phyloP scores from a whole-genome alignment of 2,797 vertebrate genomes.

The Danio albolineatus region DNA sequence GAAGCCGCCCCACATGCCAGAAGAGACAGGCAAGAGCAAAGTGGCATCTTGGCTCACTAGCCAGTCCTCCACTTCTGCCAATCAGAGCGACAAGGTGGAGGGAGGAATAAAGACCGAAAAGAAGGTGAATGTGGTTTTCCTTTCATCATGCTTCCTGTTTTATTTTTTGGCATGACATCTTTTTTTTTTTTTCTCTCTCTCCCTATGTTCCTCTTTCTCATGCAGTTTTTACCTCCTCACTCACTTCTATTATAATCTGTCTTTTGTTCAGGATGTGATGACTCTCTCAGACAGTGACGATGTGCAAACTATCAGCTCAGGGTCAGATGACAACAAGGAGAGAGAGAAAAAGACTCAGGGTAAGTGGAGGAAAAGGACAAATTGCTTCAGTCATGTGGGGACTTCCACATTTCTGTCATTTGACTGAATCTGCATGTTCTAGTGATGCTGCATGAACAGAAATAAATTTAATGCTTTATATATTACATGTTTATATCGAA shows the following conservation, averaged over 20 bases:
- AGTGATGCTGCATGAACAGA: neutral
- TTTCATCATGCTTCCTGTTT: neutral
- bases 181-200: no score
- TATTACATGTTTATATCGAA: neutral
- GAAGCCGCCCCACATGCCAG: slow-evolving; percentile 86
- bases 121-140: slow-evolving; percentile 49
- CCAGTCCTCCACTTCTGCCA: slow-evolving; percentile 65
- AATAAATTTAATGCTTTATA: neutral
- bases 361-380: slow-evolving; percentile 42
- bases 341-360: slow-evolving; percentile 76
- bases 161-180: neutral
- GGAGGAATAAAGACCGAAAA: slow-evolving; percentile 73
- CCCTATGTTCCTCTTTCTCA: neutral
- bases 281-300: slow-evolving; percentile 96
- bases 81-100: slow-evolving; percentile 58
- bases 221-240: neutral
- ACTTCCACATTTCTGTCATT: neutral
- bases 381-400: neutral
- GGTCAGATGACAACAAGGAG: slow-evolving; percentile 91
- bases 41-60: slow-evolving; percentile 95
- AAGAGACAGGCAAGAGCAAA: slow-evolving; percentile 94
- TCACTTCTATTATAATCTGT: neutral
- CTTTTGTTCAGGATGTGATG: slow-evolving; percentile 85
- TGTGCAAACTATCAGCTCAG: slow-evolving; percentile 97
- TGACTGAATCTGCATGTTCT: neutral